Evolutionary conservation across 2,797 vertebrate genomes (phyloP), one percentile per base, ranked within the genome.

Genomic region (Toxotes lorentzi): DNA sequence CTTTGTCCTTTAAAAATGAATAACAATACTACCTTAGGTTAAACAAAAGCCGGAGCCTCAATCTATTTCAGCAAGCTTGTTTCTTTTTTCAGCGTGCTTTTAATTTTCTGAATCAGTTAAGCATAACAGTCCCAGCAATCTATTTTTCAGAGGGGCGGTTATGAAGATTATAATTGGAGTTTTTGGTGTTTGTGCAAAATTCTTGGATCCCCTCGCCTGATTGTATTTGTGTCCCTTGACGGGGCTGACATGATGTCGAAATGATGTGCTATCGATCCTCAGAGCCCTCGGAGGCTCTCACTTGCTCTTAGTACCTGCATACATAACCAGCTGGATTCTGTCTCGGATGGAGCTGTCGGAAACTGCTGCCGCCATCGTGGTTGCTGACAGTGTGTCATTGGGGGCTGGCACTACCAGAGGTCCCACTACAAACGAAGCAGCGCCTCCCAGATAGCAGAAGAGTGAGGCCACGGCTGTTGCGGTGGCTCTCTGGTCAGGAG

Each of bases 391-490:
- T 0, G 97, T 97, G 59, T 94, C 91, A 2, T 99, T 99, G 43
- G 98, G 98, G 17, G 97, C 94, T 0, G 98, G 98, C 53, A 99
- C 97, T 1, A 97, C 83, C 57, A 99, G 92, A 1, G 98, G 98
- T 12, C 98, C 98, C 13, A 98, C 93, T 4, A 99, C 71, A 69
- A 98, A 99, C 0, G 98, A 96, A 0, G 94, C 94, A 0, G 97
- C 97, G 0, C 93, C 94, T 0, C 98, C 98, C 17, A 99, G 94
- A 85, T 98, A 98, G 72, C 76, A 95, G 80, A 99, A 94, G 91
- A 99, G 95, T 0, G 97, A 96, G 0, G 97, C 98, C 4, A 99
- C 94, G 0, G 98, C 98, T 0, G 98, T 99, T 19, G 98, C 98
- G 0, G 98, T 99, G 79, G 98, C 98, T 47, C 98, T 95, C 78